Evolutionary conservation across 2,888 invertebrate species (phyloP).

Genomic region (Charanyca ferruginea): DNA sequence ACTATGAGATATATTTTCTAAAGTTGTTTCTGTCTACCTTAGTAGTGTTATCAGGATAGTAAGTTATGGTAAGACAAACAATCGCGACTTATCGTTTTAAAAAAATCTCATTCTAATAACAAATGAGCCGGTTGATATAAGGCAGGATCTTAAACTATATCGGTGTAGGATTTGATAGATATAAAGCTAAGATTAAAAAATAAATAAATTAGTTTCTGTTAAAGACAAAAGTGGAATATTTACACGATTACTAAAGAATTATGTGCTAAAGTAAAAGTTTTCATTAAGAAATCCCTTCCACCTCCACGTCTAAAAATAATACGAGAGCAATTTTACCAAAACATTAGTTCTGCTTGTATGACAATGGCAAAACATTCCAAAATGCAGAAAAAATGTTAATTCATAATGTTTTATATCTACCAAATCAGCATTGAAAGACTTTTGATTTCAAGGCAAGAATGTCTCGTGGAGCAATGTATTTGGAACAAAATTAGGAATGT

Average conservation of each 20-base stretch:
- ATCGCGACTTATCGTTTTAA: background rate
- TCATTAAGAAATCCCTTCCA: too few species aligned
- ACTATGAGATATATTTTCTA: too few species aligned
- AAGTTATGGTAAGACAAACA: background rate
- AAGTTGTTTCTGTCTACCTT: too few species aligned
- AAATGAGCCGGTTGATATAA: background rate
- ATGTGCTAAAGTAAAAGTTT: too few species aligned
- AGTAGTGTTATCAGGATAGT: too few species aligned
- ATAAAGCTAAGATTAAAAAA: background rate
- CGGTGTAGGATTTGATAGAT: conserved; percentile 32
- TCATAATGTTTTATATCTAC: conserved; percentile 7
- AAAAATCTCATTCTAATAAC: conserved; percentile 6
- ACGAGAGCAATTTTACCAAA: background rate
- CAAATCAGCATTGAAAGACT: conserved; percentile 9
- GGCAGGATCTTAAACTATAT: background rate
- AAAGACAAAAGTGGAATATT: background rate
- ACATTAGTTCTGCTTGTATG: too few species aligned
- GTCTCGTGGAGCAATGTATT: conserved; percentile 41
- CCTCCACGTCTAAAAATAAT: too few species aligned
- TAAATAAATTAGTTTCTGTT: background rate
- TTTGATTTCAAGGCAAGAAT: conserved; percentile 40
- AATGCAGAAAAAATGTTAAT: background rate
- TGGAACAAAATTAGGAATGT: conserved; percentile 52
- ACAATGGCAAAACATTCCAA: too few species aligned
- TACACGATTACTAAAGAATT: too few species aligned